Conservation (phyloP, 2,888 invertebrate genomes). For the Cetonia aurata region DNA sequence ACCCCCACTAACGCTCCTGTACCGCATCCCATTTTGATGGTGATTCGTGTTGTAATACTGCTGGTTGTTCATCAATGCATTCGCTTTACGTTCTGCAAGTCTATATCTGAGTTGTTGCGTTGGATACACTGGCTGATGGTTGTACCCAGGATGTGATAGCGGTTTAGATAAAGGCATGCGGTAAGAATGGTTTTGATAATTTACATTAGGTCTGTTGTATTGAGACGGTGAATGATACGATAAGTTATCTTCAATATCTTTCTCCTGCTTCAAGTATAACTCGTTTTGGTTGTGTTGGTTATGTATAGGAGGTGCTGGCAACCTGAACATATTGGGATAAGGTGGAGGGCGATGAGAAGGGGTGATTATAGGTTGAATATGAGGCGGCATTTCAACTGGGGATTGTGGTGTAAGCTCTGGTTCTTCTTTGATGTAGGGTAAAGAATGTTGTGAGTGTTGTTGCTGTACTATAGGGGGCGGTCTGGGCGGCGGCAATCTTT, state of each 20-base stretch:
- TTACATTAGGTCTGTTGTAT: slow-evolving; percentile 2
- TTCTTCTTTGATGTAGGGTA: slow-evolving; percentile 32
- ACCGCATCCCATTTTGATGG: slow-evolving; percentile 29
- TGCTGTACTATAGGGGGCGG: not conserved
- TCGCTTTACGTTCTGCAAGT: not conserved
- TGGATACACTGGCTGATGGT: slow-evolving; percentile 13
- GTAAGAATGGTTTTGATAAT: slow-evolving; percentile 26
- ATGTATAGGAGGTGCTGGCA: slow-evolving; percentile 23
- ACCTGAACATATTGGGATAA: slow-evolving; percentile 10
- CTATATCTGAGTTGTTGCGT: slow-evolving; percentile 12
- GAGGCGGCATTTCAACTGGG: slow-evolving; percentile 1
- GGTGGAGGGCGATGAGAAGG: slow-evolving; percentile 7
- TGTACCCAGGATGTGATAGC: slow-evolving; percentile 1
- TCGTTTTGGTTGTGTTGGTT: slow-evolving; percentile 28
- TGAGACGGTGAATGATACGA: slow-evolving; percentile 5
- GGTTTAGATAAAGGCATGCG: slow-evolving; percentile 24
- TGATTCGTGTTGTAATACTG: slow-evolving; percentile 34
- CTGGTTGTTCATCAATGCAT: not conserved
- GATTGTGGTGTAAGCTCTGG: slow-evolving; percentile 6
- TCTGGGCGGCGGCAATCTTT: not conserved
- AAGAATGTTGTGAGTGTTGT: slow-evolving; percentile 16
- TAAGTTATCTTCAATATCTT: slow-evolving; percentile 31
- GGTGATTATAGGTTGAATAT: slow-evolving; percentile 6
- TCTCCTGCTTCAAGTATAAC: slow-evolving; percentile 29
- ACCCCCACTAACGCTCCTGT: slow-evolving; percentile 28